Base-by-base conservation (phyloP, 92 coral and sea anemone species). In the Parazoanthus atlanticus region DNA sequence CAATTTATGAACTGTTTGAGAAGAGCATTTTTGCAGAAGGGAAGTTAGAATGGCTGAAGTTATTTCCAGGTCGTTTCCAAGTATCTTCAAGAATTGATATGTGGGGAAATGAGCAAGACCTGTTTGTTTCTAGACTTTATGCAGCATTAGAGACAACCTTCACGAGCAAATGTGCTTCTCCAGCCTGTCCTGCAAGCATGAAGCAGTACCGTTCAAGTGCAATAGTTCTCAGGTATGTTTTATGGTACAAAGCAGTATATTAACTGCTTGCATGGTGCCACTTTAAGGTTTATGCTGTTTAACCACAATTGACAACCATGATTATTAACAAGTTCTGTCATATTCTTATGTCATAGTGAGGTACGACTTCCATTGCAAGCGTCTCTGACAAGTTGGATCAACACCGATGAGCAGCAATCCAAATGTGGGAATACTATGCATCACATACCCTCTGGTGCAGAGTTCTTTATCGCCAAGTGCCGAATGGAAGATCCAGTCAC, bases 341-440 rank as follows among this genome's bases (percentile, higher is more conserved):
- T 34, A 33, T 58, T n/a, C 25, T 25, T 31, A n/a, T 25, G 17
- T 76, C 46, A 31, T 66, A 78, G 86, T 88, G 56, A 91, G 76
- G 32, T 91, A 66, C 90, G 92, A 54, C 30, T 92, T 56, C 94
- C 92, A 85, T 89, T 85, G 33, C 89, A 91, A 71, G 82, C 64
- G 31, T 89, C 92, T 64, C 73, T 89, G 71, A 71, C 76, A 15
- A 78, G 81, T 58, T 86, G 94, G 92, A 34, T 86, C 31, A 43
- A 85, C 43, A 91, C 94, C 3, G 91, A 86, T 74, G 38, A 52
- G 71, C 91, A 85, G 41, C 78, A 86, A 28, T 84, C 87, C 52
- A 74, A 33, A 76, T 89, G 91, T 89, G 94, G 92, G 34, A 87
- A 85, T 82, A 28, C 65, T 34, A 89, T 91, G 94, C 87, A 25